Evolutionary conservation across 2,797 vertebrate species (phyloP), one percentile per base, ranked within the genome.

Genomic region (Lithobates pipiens): DNA sequence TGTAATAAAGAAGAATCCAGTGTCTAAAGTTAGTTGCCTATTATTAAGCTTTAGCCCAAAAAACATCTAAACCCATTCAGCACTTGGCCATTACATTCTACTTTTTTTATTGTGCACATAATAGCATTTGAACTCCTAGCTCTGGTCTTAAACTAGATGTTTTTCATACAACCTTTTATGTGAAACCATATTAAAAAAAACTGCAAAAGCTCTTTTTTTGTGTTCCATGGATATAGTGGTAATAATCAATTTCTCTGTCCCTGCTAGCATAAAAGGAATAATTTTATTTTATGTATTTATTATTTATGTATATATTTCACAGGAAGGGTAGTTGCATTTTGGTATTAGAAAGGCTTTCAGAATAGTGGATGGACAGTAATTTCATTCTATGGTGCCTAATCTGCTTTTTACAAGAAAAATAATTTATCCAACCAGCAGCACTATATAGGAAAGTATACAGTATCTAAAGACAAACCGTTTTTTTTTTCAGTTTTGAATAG

Each of bases 141-240:
- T 21, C 36, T 25, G 23, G n/a, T 23, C 69, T 65, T 69, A 77
- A 72, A 80, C 77, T 72, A 74, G 77, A 80, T 70, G 74, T 71
- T 84, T 76, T 39, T 76, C 82, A 61, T 71, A 57, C 46, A 11
- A n/a, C 36, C 25, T 77, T 84, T 84, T 70, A 84, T 75, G 46
- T 57, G 69, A 67, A 65, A 74, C 71, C 76, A 25, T 61, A 80
- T 68, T 67, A 85, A 70, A 85, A 61, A n/a, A 50, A 68, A n/a
- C 68, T 15, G 36, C n/a, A 15, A 57, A 73, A n/a, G 76, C 39
- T 44, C n/a, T 39, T 32, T 77, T 34, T 54, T 77, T 78, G 11
- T 46, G 21, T 46, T 71, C 9, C 71, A 21, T 2, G 61, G 18
- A 4, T 25, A 54, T 9, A 65, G 32, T 34, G 65, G 75, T 54